A percentile compares a stretch with the other conserved stretches of the same genome.
phyloP scores from a whole-genome alignment of 2,797 vertebrate genomes.

The Ctenosaura bakeri region DNA sequence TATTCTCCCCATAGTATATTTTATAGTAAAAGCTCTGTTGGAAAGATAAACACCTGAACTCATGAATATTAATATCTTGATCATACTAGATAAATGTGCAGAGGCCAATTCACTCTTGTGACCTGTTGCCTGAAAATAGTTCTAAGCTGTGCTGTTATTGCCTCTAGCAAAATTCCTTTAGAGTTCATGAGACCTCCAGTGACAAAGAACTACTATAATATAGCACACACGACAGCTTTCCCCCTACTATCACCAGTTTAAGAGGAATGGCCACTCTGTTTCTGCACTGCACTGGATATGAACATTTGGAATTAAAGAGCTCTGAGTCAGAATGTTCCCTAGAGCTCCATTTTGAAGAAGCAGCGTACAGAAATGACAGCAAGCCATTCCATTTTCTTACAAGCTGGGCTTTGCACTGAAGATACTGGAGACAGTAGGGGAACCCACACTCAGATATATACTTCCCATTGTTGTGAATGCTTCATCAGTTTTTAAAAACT shows the following conservation, averaged over 20 bases:
- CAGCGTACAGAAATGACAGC: neutral
- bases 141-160: slow-evolving; percentile 25
- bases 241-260: neutral
- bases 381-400: slow-evolving; percentile 15
- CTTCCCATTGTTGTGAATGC: too few relatives aligned
- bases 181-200: slow-evolving; percentile 12
- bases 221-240: neutral
- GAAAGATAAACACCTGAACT: slow-evolving; percentile 45
- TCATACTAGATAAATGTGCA: slow-evolving; percentile 51
- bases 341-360: slow-evolving; percentile 10
- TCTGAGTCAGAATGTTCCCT: neutral
- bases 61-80: slow-evolving; percentile 49
- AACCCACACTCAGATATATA: too few relatives aligned
- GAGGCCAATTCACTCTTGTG: slow-evolving; percentile 26
- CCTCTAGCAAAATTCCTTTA: slow-evolving; percentile 24
- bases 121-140: slow-evolving; percentile 20
- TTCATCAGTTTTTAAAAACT: too few relatives aligned
- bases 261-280: slow-evolving; percentile 23
- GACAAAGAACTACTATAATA: slow-evolving; percentile 31
- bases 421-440: neutral
- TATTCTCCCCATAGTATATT: slow-evolving; percentile 13
- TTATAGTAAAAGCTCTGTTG: slow-evolving; percentile 16
- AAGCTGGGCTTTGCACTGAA: neutral
- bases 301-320: slow-evolving; percentile 7
- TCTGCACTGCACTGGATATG: neutral